Evolutionary conservation across 2,113 vertebrate genomes (phyloP).

Genomic region (Coptodon rendalli): DNA sequence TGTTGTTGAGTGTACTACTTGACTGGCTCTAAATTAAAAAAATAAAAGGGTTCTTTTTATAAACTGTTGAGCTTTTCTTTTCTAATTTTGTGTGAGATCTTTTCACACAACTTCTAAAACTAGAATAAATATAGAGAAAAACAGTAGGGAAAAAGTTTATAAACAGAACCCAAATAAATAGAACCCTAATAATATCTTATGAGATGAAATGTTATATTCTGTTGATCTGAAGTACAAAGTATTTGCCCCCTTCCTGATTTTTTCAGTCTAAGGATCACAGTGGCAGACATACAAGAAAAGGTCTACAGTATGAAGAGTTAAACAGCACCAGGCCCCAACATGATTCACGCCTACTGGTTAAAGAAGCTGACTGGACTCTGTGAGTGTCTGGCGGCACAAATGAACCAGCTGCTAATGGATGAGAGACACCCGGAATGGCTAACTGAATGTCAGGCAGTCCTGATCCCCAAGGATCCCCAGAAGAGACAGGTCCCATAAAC

Average conservation of each 20-base stretch:
- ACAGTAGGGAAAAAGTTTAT: background rate
- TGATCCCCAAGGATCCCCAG: background rate
- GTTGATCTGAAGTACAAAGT: background rate
- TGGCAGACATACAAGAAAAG: background rate
- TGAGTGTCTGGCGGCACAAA: fast-evolving
- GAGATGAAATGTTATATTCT: background rate
- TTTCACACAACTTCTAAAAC: background rate
- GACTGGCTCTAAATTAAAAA: background rate
- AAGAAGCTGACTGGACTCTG: background rate
- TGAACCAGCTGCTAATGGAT: background rate
- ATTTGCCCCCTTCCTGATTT: background rate
- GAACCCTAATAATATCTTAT: background rate
- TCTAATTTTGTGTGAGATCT: background rate
- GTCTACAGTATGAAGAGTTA: background rate
- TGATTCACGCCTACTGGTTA: background rate
- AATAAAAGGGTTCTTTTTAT: background rate
- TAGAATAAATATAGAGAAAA: background rate
- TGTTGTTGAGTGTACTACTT: background rate
- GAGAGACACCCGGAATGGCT: background rate
- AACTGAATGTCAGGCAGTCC: background rate
- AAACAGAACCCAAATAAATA: background rate
- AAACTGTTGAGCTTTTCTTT: background rate
- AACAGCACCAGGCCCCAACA: background rate
- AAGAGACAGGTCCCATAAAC: background rate
- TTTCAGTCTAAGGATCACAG: background rate